Percentiles rank a stretch among this genome's conserved stretches.
phyloP scores from a whole-genome alignment of 2,113 vertebrate species.

The Tetraodon nigroviridis region DNA sequence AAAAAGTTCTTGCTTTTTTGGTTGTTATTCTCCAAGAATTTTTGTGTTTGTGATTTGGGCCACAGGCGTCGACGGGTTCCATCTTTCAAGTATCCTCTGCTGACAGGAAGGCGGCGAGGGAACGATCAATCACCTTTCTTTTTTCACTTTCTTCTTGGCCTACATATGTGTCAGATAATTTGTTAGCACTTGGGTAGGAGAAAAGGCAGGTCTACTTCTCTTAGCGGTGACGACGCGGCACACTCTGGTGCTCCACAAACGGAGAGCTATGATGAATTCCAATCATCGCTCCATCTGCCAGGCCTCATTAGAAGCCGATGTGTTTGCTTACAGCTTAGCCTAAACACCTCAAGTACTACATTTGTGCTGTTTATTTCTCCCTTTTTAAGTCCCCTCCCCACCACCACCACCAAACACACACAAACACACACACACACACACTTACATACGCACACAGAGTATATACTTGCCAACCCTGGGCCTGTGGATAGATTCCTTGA shows the following conservation, averaged over 20 bases:
- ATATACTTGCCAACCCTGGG: conserved; percentile 68
- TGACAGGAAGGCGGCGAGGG: conserved; percentile 61
- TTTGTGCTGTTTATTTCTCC: conserved; percentile 65
- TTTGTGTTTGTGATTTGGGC: conserved; percentile 60
- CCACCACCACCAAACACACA: too few relatives aligned
- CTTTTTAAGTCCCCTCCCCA: conserved; percentile 60
- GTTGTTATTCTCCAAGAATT: conserved; percentile 63
- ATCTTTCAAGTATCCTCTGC: conserved; percentile 68
- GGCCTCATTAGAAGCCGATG: conserved; percentile 71
- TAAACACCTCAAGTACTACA: conserved; percentile 60
- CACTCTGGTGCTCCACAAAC: conserved; percentile 42
- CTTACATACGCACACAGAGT: conserved; percentile 30
- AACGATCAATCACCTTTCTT: conserved; percentile 64
- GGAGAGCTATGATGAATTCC: conserved; percentile 59
- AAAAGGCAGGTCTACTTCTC: conserved; percentile 12
- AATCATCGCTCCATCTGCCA: conserved; percentile 66
- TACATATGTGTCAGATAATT: conserved; percentile 48
- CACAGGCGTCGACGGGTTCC: conserved; percentile 54
- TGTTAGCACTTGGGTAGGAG: conserved; percentile 44
- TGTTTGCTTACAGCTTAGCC: conserved; percentile 71
- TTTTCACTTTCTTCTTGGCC: conserved; percentile 48
- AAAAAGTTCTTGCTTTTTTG: conserved; percentile 53
- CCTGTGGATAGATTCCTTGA: conserved; percentile 71
- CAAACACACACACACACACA: conserved; percentile 19
- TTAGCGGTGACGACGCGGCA: conserved; percentile 37